A percentile compares a stretch with the other conserved stretches of the same genome.
These are phyloP conservation scores for Cettia cetti DNA, from an alignment of 2,113 vertebrate species.

Conservation along the genomic window DNA sequence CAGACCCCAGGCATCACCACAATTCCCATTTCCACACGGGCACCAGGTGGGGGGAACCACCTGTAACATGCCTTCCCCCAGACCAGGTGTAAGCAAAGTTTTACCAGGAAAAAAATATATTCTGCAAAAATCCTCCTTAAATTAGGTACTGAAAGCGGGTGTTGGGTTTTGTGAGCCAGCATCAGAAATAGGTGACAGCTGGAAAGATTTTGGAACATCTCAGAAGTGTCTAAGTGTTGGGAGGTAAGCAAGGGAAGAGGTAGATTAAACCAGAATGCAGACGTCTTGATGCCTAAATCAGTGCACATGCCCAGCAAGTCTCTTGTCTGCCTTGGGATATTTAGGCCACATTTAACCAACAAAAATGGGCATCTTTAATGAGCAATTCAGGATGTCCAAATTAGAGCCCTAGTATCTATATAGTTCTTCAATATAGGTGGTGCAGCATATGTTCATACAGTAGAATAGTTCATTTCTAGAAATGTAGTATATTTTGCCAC, in stretches of 20 bases:
- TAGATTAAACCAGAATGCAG: neutral
- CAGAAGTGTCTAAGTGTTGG: neutral
- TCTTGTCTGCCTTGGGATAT: accelerated
- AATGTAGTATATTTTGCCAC: neutral
- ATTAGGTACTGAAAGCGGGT: neutral
- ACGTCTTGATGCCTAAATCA: neutral
- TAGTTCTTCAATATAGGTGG: neutral
- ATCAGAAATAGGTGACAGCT: neutral
- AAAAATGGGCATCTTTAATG: neutral
- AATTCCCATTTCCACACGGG: neutral
- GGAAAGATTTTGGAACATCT: neutral
- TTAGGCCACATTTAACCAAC: neutral
- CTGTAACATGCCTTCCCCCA: neutral
- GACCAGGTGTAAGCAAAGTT: neutral
- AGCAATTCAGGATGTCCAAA: neutral
- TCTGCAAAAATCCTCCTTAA: neutral
- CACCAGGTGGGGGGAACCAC: neutral
- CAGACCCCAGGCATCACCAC: neutral
- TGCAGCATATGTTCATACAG: neutral
- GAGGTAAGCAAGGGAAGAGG: neutral
- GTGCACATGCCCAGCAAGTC: accelerated
- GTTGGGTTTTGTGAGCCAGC: neutral
- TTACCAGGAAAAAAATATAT: neutral
- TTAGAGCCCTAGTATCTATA: neutral
- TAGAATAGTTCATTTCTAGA: neutral